phyloP scores from a whole-genome alignment of 2,888 invertebrate genomes.

The Dioctria rufipes region DNA sequence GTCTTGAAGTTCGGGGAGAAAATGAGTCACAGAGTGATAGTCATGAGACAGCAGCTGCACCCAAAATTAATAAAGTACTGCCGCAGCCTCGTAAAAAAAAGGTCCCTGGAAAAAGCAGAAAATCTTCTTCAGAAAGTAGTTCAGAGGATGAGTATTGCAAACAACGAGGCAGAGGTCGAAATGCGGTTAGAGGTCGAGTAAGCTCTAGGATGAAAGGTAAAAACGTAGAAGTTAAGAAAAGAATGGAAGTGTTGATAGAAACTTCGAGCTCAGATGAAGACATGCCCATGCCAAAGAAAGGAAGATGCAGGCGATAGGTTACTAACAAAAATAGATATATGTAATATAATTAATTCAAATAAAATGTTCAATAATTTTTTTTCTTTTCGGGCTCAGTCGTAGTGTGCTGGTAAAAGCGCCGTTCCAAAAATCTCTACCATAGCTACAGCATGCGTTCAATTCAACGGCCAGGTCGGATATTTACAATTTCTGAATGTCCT shows the following conservation, averaged over 20 bases:
- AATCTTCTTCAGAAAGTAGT: neutral
- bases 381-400: too few species aligned
- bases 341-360: too few species aligned
- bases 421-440: too few species aligned
- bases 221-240: neutral
- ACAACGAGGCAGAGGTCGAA: neutral
- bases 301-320: neutral
- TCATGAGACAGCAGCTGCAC: slow-evolving; percentile 6
- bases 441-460: too few species aligned
- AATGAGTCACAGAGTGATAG: slow-evolving; percentile 50
- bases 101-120: neutral
- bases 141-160: slow-evolving; percentile 3
- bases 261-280: slow-evolving; percentile 4
- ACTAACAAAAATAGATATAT: too few species aligned
- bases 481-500: too few species aligned
- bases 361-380: too few species aligned
- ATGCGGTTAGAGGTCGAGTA: neutral
- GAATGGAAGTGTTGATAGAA: neutral
- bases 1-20: slow-evolving; percentile 73
- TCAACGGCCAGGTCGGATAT: too few species aligned
- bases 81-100: slow-evolving; percentile 4
- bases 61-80: neutral
- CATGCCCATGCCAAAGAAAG: slow-evolving; percentile 4
- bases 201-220: neutral
- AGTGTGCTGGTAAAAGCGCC: too few species aligned